phyloP scores from a whole-genome alignment of 1,140 invertebrate species.

The Dreissena rostriformis region DNA sequence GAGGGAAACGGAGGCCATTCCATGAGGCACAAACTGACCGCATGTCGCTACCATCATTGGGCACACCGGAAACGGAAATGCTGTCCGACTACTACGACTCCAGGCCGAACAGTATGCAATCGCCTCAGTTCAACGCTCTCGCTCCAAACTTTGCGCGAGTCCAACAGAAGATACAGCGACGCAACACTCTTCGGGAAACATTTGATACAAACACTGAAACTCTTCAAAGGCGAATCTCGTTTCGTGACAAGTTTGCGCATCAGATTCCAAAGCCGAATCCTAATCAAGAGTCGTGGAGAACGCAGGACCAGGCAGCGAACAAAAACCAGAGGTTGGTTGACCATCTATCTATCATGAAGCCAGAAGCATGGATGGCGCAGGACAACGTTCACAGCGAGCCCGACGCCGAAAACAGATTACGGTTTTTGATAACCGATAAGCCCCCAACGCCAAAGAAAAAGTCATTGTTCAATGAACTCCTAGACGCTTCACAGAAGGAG shows the following conservation, averaged over 20 bases:
- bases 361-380: neutral
- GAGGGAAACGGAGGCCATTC: neutral
- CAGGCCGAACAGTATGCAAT: constrained; percentile 17
- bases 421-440: neutral
- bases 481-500: constrained; percentile 41
- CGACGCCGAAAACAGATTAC: neutral
- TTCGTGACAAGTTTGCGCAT: neutral
- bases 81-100: constrained; percentile 12
- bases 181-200: constrained; percentile 34
- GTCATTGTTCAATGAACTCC: constrained; percentile 35
- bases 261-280: neutral
- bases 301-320: neutral
- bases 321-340: no score
- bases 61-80: constrained; percentile 34
- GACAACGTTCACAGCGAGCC: neutral
- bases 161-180: constrained; percentile 27
- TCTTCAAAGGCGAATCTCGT: neutral
- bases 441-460: constrained; percentile 27
- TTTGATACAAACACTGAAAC: neutral
- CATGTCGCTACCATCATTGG: constrained; percentile 32
- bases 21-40: constrained; percentile 7
- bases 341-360: no score
- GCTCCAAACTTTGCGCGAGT: constrained; percentile 40
- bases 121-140: neutral
- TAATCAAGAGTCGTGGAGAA: neutral